phyloP scores from a whole-genome alignment of 1,140 invertebrate genomes.

The Dolichoris vasculosae region DNA sequence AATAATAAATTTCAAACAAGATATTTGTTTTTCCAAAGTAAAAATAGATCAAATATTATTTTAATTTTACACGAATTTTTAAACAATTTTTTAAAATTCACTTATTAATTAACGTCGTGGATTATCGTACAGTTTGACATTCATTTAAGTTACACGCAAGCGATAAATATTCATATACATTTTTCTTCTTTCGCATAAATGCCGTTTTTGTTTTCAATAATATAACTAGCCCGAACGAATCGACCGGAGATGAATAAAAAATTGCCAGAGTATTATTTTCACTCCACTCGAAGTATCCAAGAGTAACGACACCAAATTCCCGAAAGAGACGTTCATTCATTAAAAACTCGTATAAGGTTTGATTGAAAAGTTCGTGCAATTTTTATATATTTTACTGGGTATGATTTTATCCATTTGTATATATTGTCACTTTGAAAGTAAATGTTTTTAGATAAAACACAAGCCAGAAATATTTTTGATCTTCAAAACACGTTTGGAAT shows the following conservation, averaged over 20 bases:
- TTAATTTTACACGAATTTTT: too few relatives aligned
- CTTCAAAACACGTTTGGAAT: background rate
- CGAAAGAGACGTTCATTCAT: background rate
- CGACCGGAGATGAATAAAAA: background rate
- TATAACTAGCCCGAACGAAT: too few relatives aligned
- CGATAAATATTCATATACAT: background rate
- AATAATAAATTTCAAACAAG: too few relatives aligned
- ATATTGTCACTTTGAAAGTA: background rate
- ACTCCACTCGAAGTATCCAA: background rate
- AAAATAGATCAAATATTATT: too few relatives aligned
- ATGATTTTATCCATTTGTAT: background rate
- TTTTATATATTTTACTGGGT: background rate
- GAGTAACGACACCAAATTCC: background rate
- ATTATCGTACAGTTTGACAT: too few relatives aligned
- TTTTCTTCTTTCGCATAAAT: background rate
- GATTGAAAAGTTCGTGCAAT: constrained; percentile 16
- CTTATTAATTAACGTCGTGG: too few relatives aligned
- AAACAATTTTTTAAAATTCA: too few relatives aligned
- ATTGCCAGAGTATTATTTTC: background rate
- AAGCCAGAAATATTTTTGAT: background rate
- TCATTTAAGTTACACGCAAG: background rate
- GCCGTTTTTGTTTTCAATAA: too few relatives aligned
- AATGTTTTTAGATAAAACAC: background rate
- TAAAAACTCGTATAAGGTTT: background rate
- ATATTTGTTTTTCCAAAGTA: too few relatives aligned